Conservation (phyloP, 2,888 invertebrate genomes). For the Nezara viridula region DNA sequence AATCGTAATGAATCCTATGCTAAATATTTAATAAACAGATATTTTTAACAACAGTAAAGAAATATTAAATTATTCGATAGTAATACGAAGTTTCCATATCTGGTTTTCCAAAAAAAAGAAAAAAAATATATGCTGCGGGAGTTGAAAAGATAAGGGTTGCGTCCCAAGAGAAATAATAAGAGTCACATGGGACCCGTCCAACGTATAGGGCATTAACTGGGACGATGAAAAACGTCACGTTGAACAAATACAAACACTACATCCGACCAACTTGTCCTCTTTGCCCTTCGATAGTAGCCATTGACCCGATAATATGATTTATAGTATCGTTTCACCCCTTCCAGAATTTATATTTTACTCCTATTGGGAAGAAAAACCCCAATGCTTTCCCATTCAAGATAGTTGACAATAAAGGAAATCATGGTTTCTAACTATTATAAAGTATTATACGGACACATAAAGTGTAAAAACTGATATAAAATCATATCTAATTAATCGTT, state of each 20-base stretch:
- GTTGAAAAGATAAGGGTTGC: background rate
- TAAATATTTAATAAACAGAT: no score
- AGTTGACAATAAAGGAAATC: background rate
- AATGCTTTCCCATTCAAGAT: background rate
- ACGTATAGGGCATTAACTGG: background rate
- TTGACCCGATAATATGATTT: background rate
- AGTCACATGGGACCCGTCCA: background rate
- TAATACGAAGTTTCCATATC: background rate
- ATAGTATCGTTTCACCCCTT: background rate
- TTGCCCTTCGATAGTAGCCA: background rate
- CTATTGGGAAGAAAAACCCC: background rate
- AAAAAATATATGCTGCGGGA: background rate
- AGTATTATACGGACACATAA: no score
- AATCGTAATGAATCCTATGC: no score
- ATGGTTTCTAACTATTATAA: background rate
- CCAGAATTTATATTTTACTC: background rate
- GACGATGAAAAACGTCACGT: constrained; percentile 13
- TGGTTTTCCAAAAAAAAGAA: background rate
- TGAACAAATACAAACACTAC: background rate
- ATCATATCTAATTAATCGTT: no score
- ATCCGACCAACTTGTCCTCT: background rate
- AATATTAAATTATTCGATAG: no score
- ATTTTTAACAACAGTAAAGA: no score
- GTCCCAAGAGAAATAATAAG: constrained; percentile 26
- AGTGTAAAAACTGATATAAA: no score